Evolutionary conservation across 2,888 invertebrate species (phyloP), one percentile per base, ranked within the genome.

Genomic region (Tachystola acroxantha): DNA sequence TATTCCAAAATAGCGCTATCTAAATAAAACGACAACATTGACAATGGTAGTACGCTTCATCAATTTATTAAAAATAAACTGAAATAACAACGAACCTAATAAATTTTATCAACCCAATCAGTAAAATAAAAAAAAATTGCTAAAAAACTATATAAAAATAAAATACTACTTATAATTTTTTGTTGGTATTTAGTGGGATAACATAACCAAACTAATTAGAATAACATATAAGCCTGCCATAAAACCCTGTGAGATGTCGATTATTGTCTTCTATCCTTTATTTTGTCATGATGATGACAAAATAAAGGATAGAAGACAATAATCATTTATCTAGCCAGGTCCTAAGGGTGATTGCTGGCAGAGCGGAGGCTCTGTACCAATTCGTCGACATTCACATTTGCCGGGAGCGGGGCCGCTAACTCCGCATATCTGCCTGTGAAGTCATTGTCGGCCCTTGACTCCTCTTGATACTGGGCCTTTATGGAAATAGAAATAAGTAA

Each of bases 371-470:
- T 58, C 0, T 57, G 48, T 0, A 80, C 37, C 0, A 82, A 44
- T 0, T 72, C 65, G 0, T 56, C 48, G 0, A 74, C 45, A 39
- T 79, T 61, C 2, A 80, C 45, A 28, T 70, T 11, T 0, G 56
- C 9, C 0, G 81, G 81, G 0, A 69, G 51, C 0, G 78, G 79
- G 0, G 74, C 64, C 0, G 81, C 80, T 1, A 82, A 37, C 34
- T 74, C 73, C 0, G 81, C 81, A 20, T 81, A 82, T 2, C 48
- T 52, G 16, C 56, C 51, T 0, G 76, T 77, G 38, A 48, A 80
- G 36, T 78, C 77, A 0, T 35, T 31, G 7, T 31, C 41, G 1
- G 52, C 53, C 1, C 36, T 16, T 0, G 32, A 36, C 0, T 50
- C 43, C 0, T 49, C 46, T 9, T 2, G 2, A 7, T 2, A 24